Percentiles rank a stretch among this genome's conserved stretches.
These are phyloP conservation scores for Hemithea aestivaria DNA, from an alignment of 2,888 invertebrate species.

Conservation along the genomic window DNA sequence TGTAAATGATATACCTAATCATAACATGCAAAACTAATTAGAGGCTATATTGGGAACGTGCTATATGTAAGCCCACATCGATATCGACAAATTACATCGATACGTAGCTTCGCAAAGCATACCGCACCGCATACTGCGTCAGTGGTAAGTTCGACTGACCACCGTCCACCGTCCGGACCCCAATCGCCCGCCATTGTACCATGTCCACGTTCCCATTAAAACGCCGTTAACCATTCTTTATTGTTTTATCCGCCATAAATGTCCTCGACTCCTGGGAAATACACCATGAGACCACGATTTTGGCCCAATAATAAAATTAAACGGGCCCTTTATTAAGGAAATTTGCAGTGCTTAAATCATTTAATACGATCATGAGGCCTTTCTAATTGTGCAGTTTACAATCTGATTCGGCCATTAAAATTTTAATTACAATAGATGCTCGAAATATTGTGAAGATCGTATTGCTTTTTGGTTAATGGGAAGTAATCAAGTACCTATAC, in stretches of 20 bases:
- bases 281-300: constrained; percentile 43
- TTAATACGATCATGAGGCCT: constrained; percentile 39
- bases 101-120: too few species aligned
- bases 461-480: constrained; percentile 4
- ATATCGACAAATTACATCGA: constrained; percentile 46
- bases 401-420: constrained; percentile 33
- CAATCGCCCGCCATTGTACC: constrained; percentile 69
- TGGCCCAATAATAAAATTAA: constrained; percentile 60
- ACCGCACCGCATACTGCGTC: constrained; percentile 34
- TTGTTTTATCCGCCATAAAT: constrained; percentile 76
- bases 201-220: constrained; percentile 77
- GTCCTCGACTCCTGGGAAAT: constrained; percentile 71
- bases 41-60: too few species aligned
- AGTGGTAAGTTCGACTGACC: constrained; percentile 62
- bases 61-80: constrained; percentile 25
- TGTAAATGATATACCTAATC: too few species aligned
- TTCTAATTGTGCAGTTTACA: constrained; percentile 44
- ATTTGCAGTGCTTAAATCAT: constrained; percentile 58
- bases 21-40: too few species aligned
- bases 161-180: constrained; percentile 52
- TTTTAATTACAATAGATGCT: constrained; percentile 16
- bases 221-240: constrained; percentile 77
- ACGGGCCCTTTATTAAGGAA: constrained; percentile 57
- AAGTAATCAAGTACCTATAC: neutral
- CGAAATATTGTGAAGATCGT: constrained; percentile 14